phyloP scores from a whole-genome alignment of 1,140 invertebrate species.

The Panagrolaimus sp. region DNA sequence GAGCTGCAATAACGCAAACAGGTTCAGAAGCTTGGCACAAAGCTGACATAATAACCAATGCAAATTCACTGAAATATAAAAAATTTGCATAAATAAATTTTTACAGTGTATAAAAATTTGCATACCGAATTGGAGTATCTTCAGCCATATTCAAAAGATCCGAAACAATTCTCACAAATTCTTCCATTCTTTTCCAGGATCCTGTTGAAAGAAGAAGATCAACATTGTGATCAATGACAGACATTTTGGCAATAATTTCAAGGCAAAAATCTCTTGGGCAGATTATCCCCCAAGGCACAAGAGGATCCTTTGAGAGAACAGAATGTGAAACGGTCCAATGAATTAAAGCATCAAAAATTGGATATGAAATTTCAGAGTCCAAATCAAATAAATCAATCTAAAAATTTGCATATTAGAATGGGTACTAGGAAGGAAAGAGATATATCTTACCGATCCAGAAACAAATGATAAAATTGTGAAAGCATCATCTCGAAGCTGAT shows the following conservation, averaged over 20 bases:
- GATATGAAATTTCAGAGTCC: conserved; percentile 39
- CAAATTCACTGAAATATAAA: conserved; percentile 78
- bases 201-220: conserved; percentile 93
- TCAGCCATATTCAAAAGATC: conserved; percentile 65
- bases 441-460: conserved; percentile 57
- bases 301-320: conserved; percentile 41
- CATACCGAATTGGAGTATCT: conserved; percentile 81
- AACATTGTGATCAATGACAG: conserved; percentile 90
- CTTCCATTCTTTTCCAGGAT: conserved; percentile 81
- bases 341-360: conserved; percentile 53
- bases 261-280: conserved; percentile 35
- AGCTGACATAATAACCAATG: conserved; percentile 81
- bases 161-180: conserved; percentile 79
- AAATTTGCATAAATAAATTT: not conserved
- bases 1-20: conserved; percentile 76
- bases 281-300: conserved; percentile 33
- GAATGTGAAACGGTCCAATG: conserved; percentile 48
- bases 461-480: conserved; percentile 72
- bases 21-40: conserved; percentile 81
- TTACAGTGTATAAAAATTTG: not conserved
- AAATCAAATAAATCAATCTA: conserved; percentile 49
- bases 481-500: conserved; percentile 87
- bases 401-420: conserved; percentile 22
- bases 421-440: not conserved
- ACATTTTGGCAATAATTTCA: conserved; percentile 93